Evolutionary conservation across 2,888 invertebrate genomes (phyloP), one percentile per base, ranked within the genome.

Genomic region (Lasioglossum calceatum): DNA sequence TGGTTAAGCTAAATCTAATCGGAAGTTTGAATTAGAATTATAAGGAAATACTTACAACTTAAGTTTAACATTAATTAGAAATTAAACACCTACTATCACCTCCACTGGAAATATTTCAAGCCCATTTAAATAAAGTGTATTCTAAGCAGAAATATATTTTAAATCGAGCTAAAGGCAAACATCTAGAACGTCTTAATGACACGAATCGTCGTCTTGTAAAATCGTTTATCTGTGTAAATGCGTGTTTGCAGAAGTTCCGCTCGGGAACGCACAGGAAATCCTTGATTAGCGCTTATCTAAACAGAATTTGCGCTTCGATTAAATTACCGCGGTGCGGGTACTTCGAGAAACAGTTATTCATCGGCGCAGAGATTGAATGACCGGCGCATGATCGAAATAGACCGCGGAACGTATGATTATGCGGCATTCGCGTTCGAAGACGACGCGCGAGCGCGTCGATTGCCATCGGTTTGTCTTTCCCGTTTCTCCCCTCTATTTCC

Each of bases 321-420:
- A 23, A 42, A 71, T n/a, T 42, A 39, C 5, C 23, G n/a, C 42
- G 71, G 5, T 39, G 42, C 42, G n/a, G n/a, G 4, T 71, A 39
- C 42, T 71, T 42, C 1, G 42, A n/a, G 71, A 23, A 42, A 42
- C 71, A 71, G 71, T 71, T 71, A 64, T 32, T 32, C 71, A 8
- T n/a, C 42, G 42, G 58, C 36, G 23, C 12, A 12, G 14, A 16
- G 16, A n/a, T 67, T 36, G 14, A 67, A 47, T 23, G 12, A 36
- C 61, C 77, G 77, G 64, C 81, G 58, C n/a, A 32, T 23, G 36
- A 14, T 64, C 39, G 54, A 85, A 85, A 74, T 70, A 42, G 74
- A 39, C 23, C 77, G 58, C 23, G 42, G 76, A 79, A 74, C 71
- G 36, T 75, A 27, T 27, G 36, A 74, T 74, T 85, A 76, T 64